Evolutionary conservation across 2,888 invertebrate genomes (phyloP), one percentile per base, ranked within the genome.

Genomic region (Synergus gifuensis): DNA sequence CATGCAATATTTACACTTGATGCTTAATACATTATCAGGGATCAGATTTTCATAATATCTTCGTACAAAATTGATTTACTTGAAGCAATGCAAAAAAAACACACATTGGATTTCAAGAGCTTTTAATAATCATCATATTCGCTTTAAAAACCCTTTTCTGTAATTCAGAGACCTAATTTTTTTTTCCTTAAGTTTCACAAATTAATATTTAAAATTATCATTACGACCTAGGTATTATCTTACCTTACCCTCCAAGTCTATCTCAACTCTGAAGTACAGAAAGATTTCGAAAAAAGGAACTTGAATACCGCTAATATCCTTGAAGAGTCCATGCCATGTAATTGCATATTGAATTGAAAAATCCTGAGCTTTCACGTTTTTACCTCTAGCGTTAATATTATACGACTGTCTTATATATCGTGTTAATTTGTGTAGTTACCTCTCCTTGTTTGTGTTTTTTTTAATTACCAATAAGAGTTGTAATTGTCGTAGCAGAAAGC

Each of bases 201-300:
- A n/a, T 42, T 28, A 22, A 54, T 14, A n/a, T 49, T 42, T 40
- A 66, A 66, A 12, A 44, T 18, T 73, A 40, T 40, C 22, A 64
- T 36, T 54, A 16, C 9, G 22, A 36, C 22, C 44, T 73, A 54
- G 46, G n/a, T 22, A 73, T 18, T 67, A 67, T 73, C 69, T 73
- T 73, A 73, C 54, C 69, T 73, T 73, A 73, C 28, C 14, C 2
- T 69, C 28, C 7, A 64, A 64, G 22, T 60, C 9, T 11, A 60
- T 22, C 22, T 18, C 60, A 1, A 69, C 84, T 85, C 85, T 85
- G 85, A 87, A 86, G 81, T 87, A 86, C 87, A 87, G 85, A 87
- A 87, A 84, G 40, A 79, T 67, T 44, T 46, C 58, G 73, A 77
- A 80, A 69, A 44, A 78, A 78, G 36, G 46, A 83, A 81, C 73